These are phyloP conservation scores for Oxygymnocypris stewartii DNA, from an alignment of 2,113 vertebrate species.

Conservation along the genomic window DNA sequence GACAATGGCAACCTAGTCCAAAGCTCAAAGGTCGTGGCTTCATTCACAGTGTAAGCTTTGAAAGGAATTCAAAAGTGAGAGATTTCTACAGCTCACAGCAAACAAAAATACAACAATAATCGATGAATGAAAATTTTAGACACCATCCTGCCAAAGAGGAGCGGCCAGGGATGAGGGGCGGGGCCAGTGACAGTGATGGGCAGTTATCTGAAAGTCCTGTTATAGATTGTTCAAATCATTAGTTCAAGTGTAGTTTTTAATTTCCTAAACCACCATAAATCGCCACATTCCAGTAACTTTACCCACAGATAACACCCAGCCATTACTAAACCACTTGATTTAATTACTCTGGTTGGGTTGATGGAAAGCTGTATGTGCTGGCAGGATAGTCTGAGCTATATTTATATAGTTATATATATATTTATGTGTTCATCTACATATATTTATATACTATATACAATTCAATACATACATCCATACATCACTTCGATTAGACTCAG, in stretches of 20 bases:
- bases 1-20: neutral
- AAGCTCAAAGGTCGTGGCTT: neutral
- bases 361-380: conserved; percentile 56
- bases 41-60: conserved; percentile 34
- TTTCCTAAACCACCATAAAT: neutral
- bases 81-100: conserved; percentile 67
- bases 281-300: neutral
- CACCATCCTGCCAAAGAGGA: conserved; percentile 73
- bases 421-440: conserved; percentile 77
- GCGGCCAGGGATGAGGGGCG: neutral
- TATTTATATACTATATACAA: conserved; percentile 79
- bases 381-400: conserved; percentile 74
- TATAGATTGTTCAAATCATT: neutral
- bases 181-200: conserved; percentile 11
- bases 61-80: conserved; percentile 46
- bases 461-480: conserved; percentile 76
- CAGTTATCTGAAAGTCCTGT: conserved; percentile 30
- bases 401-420: conserved; percentile 64
- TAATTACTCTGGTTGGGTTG: conserved; percentile 5
- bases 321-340: conserved; percentile 25
- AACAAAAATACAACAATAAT: conserved; percentile 74
- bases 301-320: conserved; percentile 31
- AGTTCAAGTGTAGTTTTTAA: neutral
- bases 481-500: conserved; percentile 65
- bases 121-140: conserved; percentile 75